These are phyloP conservation scores for Corvus moneduloides DNA, from an alignment of 2,113 vertebrate species.

Conservation along the genomic window DNA sequence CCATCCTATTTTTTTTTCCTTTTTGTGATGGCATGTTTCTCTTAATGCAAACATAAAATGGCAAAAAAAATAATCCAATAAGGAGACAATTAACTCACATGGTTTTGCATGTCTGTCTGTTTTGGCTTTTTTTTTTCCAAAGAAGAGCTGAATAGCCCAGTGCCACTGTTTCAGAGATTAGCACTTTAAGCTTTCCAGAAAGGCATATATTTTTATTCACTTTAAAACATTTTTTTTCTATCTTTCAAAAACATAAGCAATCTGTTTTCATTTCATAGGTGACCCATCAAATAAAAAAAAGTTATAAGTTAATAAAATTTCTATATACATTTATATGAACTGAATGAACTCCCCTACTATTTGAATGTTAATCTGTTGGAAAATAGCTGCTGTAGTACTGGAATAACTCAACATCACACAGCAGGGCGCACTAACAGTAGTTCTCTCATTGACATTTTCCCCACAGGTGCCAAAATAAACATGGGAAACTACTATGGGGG, in stretches of 20 bases:
- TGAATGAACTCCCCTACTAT: slow-evolving; percentile 3
- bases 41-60: background rate
- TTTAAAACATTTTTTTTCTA: background rate
- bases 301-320: slow-evolving; percentile 46
- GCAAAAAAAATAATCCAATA: background rate
- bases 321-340: slow-evolving; percentile 18
- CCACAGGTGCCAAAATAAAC: slow-evolving; percentile 44
- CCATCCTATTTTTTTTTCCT: background rate
- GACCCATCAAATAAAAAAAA: slow-evolving; percentile 44
- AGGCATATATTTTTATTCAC: background rate
- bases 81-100: background rate
- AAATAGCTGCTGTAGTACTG: slow-evolving; percentile 64
- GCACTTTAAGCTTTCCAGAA: background rate
- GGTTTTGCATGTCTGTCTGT: background rate
- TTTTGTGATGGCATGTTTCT: background rate
- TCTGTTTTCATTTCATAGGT: slow-evolving; percentile 37
- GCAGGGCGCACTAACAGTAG: background rate
- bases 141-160: background rate
- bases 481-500: background rate
- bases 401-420: slow-evolving; percentile 46
- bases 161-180: background rate
- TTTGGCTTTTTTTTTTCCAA: background rate
- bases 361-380: slow-evolving; percentile 69
- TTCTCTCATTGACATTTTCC: slow-evolving; percentile 51
- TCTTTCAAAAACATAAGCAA: background rate